Percentiles rank a stretch among this genome's conserved stretches.
phyloP scores from a whole-genome alignment of 2,797 vertebrate species.

The Florisuga fusca region DNA sequence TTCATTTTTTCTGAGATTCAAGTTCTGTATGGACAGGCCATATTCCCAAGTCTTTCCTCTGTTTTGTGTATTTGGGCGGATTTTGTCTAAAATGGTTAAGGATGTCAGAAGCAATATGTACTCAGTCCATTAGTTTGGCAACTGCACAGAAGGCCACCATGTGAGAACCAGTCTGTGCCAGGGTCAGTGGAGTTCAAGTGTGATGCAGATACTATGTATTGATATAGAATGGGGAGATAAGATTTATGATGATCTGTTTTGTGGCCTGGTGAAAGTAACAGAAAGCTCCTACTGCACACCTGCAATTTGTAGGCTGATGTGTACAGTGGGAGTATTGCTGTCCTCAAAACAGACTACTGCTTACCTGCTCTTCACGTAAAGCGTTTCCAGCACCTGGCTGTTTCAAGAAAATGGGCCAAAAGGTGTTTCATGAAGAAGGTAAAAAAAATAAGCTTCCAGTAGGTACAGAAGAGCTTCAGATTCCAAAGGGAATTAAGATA shows the following conservation, averaged over 20 bases:
- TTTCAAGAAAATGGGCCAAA: neutral
- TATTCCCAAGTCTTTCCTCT: neutral
- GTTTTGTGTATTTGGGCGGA: neutral
- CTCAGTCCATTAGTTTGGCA: neutral
- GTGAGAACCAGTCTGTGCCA: neutral
- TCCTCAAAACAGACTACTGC: neutral
- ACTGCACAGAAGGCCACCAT: neutral
- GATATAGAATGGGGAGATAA: neutral
- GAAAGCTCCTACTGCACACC: neutral
- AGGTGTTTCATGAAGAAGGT: neutral
- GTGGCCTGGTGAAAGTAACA: neutral
- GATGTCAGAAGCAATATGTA: neutral
- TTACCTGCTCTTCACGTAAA: neutral
- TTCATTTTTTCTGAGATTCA: neutral
- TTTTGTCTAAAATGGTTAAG: neutral
- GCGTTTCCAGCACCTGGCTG: neutral
- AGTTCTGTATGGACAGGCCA: neutral
- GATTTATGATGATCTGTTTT: neutral
- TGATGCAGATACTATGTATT: neutral
- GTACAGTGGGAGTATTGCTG: neutral
- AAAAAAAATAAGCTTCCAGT: neutral
- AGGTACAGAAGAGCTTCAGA: neutral
- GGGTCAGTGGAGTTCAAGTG: neutral
- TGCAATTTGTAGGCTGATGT: neutral
- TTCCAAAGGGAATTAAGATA: neutral